Evolutionary conservation across 2,888 invertebrate species (phyloP).

Genomic region (Standfussiana lucernea): DNA sequence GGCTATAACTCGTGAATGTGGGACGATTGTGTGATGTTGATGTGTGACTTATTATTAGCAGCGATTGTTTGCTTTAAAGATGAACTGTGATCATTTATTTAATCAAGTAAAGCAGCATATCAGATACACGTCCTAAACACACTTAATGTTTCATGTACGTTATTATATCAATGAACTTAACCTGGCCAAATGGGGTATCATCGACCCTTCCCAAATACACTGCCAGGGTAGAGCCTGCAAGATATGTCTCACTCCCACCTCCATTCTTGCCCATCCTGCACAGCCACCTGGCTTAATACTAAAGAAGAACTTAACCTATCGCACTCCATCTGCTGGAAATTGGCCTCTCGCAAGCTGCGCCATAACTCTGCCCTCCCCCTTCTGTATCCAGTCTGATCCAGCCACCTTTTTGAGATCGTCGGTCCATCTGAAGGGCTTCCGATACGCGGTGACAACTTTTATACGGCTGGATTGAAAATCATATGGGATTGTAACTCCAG

Average conservation of each 20-base stretch:
- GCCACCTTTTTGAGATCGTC: background rate
- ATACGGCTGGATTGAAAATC: background rate
- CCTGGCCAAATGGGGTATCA: too few species aligned
- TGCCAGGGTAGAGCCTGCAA: too few species aligned
- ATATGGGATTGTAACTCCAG: background rate
- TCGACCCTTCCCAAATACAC: too few species aligned
- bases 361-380: background rate
- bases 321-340: background rate
- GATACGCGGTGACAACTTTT: background rate
- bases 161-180: too few species aligned
- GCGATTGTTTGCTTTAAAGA: background rate
- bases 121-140: background rate
- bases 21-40: background rate
- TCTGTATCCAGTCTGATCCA: background rate
- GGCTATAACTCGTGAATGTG: constrained; percentile 16
- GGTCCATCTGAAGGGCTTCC: background rate
- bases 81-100: background rate
- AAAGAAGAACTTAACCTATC: background rate
- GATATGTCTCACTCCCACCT: too few species aligned
- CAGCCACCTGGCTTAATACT: too few species aligned
- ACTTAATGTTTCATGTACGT: constrained; percentile 2
- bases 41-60: constrained; percentile 1
- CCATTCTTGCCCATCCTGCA: too few species aligned
- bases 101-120: background rate
- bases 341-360: background rate